Conservation (phyloP, 1,140 invertebrate species). For the Adelges cooleyi region DNA sequence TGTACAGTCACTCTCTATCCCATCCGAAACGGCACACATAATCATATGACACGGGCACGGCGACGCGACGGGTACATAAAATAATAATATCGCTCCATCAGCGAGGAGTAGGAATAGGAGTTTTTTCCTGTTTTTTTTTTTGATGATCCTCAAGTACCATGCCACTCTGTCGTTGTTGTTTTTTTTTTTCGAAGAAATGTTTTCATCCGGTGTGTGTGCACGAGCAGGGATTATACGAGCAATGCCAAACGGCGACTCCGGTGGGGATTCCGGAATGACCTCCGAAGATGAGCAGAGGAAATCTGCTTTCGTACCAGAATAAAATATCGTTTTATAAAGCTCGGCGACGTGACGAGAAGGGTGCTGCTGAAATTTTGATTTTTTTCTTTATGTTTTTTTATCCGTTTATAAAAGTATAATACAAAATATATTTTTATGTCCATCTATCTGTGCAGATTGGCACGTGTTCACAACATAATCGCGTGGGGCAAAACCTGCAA, state of each 20-base stretch:
- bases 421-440: background rate
- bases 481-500: too few relatives aligned
- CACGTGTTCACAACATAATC: background rate
- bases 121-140: too few relatives aligned
- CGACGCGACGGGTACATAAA: too few relatives aligned
- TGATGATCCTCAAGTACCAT: too few relatives aligned
- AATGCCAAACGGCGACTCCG: background rate
- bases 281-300: background rate
- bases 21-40: too few relatives aligned
- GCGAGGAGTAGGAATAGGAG: too few relatives aligned
- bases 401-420: too few relatives aligned
- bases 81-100: too few relatives aligned
- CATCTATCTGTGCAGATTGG: background rate
- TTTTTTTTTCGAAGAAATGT: background rate
- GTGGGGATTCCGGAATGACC: background rate
- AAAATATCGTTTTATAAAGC: slow-evolving; percentile 5
- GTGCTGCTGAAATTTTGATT: slow-evolving; percentile 1
- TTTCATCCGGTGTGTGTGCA: background rate
- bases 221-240: background rate
- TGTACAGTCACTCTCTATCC: too few relatives aligned
- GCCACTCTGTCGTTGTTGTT: background rate
- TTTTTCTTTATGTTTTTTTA: background rate
- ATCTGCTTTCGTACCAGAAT: background rate
- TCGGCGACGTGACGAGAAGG: background rate
- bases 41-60: too few relatives aligned